A percentile compares a stretch with the other conserved stretches of the same genome.
Evolutionary conservation across 2,797 vertebrate species (phyloP).

Genomic region (Neosilurus mollespiculum): DNA sequence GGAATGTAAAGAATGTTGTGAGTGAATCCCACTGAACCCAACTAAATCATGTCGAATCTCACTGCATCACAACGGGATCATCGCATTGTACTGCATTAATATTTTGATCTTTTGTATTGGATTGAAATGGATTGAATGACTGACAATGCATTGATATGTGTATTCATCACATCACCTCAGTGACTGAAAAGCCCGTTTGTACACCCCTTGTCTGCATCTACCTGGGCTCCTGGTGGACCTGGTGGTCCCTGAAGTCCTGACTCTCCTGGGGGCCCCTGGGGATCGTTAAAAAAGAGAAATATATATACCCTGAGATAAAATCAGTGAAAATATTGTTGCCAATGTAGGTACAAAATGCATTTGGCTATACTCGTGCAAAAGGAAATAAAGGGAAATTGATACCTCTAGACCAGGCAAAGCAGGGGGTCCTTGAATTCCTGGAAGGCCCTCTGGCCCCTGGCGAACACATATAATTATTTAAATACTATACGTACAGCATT

Average conservation of each 20-base stretch:
- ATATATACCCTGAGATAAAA: background rate
- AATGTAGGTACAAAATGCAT: background rate
- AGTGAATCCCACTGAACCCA: too few relatives aligned
- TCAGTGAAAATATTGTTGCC: background rate
- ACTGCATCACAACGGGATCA: too few relatives aligned
- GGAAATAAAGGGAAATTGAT: background rate
- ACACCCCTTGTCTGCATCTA: constrained; percentile 60
- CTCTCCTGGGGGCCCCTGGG: constrained; percentile 71
- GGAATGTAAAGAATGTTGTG: too few relatives aligned
- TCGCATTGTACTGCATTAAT: too few relatives aligned
- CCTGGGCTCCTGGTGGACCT: constrained; percentile 72
- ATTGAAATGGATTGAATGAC: too few relatives aligned
- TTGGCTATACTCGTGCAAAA: background rate
- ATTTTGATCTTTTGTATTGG: too few relatives aligned
- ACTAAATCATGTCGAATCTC: too few relatives aligned
- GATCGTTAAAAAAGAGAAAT: background rate
- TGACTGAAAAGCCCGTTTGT: background rate
- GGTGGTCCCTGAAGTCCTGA: constrained; percentile 71
- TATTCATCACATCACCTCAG: too few relatives aligned
- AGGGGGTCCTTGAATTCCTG: constrained; percentile 71
- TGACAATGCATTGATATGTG: too few relatives aligned
- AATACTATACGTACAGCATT: constrained; percentile 20
- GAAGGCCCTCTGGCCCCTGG: constrained; percentile 77
- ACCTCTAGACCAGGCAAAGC: constrained; percentile 79
- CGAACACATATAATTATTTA: constrained; percentile 26